Conservation (phyloP, 1,140 invertebrate genomes). For the Andrena cerasifolii region DNA sequence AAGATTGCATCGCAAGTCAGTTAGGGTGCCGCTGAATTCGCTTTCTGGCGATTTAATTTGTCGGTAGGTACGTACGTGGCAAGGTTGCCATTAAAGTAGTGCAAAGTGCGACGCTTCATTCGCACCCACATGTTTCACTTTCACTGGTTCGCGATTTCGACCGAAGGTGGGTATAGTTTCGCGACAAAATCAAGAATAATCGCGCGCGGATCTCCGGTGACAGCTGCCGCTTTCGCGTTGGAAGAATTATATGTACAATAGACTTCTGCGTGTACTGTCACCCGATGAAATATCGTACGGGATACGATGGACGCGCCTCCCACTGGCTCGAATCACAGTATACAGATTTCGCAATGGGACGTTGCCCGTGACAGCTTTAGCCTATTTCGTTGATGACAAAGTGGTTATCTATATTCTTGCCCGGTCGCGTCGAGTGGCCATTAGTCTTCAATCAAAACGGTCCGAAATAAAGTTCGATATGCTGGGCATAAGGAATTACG, state of each 20-base stretch:
- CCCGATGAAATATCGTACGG: conserved; percentile 34
- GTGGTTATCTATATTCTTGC: conserved; percentile 41
- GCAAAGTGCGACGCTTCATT: no score
- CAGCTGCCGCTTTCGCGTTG: conserved; percentile 4
- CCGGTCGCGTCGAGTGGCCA: conserved; percentile 17
- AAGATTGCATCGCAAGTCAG: not conserved
- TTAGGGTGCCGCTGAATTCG: conserved; percentile 11
- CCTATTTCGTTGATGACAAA: conserved; percentile 51
- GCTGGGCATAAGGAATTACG: conserved; percentile 10
- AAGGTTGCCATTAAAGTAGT: not conserved
- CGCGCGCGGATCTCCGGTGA: not conserved
- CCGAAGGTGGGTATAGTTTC: no score
- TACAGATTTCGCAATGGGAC: conserved; percentile 25
- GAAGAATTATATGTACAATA: conserved; percentile 18
- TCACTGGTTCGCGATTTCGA: not conserved
- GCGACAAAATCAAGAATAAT: conserved; percentile 1
- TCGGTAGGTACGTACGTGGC: not conserved
- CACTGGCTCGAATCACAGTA: conserved; percentile 23
- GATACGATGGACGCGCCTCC: conserved; percentile 5
- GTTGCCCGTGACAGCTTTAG: conserved; percentile 31
- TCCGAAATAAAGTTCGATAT: conserved; percentile 4
- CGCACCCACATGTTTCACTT: no score
- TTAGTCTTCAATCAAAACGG: conserved; percentile 34
- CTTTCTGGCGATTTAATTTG: not conserved
- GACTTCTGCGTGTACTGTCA: conserved; percentile 26